These are phyloP conservation scores for Drosophila ercepeae DNA, from an alignment of 1,140 invertebrate genomes.

Conservation along the genomic window DNA sequence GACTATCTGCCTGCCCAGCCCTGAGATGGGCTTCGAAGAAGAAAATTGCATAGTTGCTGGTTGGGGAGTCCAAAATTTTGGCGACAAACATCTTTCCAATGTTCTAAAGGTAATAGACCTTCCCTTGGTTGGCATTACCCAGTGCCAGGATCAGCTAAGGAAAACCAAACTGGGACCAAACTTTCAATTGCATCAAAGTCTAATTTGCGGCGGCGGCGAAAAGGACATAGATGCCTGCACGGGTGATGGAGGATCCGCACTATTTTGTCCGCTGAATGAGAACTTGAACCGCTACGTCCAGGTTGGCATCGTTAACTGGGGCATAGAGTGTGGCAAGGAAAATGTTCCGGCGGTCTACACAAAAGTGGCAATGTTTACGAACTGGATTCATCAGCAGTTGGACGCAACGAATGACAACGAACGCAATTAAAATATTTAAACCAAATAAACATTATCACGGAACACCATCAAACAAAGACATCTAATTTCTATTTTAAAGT, in stretches of 20 bases:
- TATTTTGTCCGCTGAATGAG: slow-evolving; percentile 86
- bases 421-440: too few relatives aligned
- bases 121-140: slow-evolving; percentile 80
- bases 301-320: slow-evolving; percentile 88
- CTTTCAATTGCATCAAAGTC: slow-evolving; percentile 84
- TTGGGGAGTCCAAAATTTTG: neutral
- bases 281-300: slow-evolving; percentile 85
- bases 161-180: slow-evolving; percentile 80
- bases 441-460: too few relatives aligned
- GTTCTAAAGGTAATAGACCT: slow-evolving; percentile 86
- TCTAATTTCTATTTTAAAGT: too few relatives aligned
- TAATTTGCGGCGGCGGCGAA: slow-evolving; percentile 87
- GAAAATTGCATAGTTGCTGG: slow-evolving; percentile 8
- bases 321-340: slow-evolving; percentile 85
- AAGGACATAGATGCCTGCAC: slow-evolving; percentile 88
- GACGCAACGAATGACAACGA: neutral
- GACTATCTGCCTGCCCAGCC: slow-evolving; percentile 10
- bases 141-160: slow-evolving; percentile 84
- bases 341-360: slow-evolving; percentile 92
- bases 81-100: neutral
- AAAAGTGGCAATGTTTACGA: slow-evolving; percentile 84
- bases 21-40: neutral
- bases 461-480: too few relatives aligned
- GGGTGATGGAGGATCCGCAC: slow-evolving; percentile 90
- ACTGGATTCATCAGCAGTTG: slow-evolving; percentile 8